phyloP scores from a whole-genome alignment of 2,888 invertebrate species.

The Metacarcinus magister region DNA sequence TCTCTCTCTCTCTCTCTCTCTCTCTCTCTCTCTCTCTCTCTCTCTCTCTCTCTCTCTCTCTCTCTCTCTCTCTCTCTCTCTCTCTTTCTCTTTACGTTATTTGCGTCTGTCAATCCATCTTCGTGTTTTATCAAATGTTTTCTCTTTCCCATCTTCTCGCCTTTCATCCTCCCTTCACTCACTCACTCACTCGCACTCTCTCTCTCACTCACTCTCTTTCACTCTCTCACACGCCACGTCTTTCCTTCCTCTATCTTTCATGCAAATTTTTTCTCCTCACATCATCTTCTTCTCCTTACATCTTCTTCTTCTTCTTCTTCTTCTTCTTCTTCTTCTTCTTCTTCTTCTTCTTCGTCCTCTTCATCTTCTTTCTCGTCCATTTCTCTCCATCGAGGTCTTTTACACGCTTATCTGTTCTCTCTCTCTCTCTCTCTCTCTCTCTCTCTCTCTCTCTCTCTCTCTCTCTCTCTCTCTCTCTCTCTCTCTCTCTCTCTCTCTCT shows the following conservation, averaged over 20 bases:
- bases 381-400: too few relatives aligned
- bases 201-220: background rate
- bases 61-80: background rate
- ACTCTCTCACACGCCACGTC: background rate
- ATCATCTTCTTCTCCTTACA: background rate
- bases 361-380: too few relatives aligned
- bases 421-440: background rate
- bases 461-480: slow-evolving; percentile 13
- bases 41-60: background rate
- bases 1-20: too few relatives aligned
- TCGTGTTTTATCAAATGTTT: background rate
- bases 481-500: slow-evolving; percentile 10
- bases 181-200: background rate
- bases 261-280: background rate
- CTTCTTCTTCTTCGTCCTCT: too few relatives aligned
- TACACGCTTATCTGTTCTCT: background rate
- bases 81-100: background rate
- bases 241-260: background rate
- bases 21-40: background rate
- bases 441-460: background rate
- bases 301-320: background rate
- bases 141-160: background rate
- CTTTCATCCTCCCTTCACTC: background rate
- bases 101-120: background rate
- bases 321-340: background rate